Evolutionary conservation across 2,888 invertebrate species (phyloP), one percentile per base, ranked within the genome.

Genomic region (Tetragonisca angustula): DNA sequence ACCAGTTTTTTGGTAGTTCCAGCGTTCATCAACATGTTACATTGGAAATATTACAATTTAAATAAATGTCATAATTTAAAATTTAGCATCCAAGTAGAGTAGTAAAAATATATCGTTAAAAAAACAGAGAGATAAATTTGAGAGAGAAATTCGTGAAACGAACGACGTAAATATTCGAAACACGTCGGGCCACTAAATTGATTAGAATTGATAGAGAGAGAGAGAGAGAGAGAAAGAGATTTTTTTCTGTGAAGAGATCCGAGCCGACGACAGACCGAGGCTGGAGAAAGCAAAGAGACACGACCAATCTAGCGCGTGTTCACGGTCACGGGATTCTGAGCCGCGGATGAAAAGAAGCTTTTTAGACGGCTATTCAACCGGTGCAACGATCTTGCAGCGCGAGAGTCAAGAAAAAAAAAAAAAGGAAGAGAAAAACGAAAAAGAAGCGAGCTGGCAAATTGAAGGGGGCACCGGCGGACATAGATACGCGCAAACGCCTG

Each of bases 301-400:
- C 50, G 59, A 75, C 82, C 78, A 75, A 77, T 72, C 83, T 69
- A 24, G 54, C 71, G 76, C 67, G 67, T 24, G 74, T 82, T 83
- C 82, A 84, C 69, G 84, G 79, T 78, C 82, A 78, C 75, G 59
- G 27, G 36, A 24, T 61, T 65, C 78, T 73, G 72, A 84, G 70
- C 69, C 79, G 61, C 17, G 72, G 65, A 69, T 83, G 84, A 83
- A 83, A 83, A 84, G 84, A 43, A 65, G 72, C 84, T 79, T 83
- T 84, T 84, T 72, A 83, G 64, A 24, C 49, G 24, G 27, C 62
- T 71, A 83, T 84, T 79, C 76, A 79, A 65, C 24, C 52, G 19
- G 67, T 52, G 54, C 27, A 36, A 67, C 32, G 61, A 43, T 43
- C 36, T 43, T 9, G 36, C n/a, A 24, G 64, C 6, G 19, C 21